A percentile compares a stretch with the other conserved stretches of the same genome.
Conservation (phyloP, 1,140 invertebrate genomes). For the Anastatus disparis region DNA sequence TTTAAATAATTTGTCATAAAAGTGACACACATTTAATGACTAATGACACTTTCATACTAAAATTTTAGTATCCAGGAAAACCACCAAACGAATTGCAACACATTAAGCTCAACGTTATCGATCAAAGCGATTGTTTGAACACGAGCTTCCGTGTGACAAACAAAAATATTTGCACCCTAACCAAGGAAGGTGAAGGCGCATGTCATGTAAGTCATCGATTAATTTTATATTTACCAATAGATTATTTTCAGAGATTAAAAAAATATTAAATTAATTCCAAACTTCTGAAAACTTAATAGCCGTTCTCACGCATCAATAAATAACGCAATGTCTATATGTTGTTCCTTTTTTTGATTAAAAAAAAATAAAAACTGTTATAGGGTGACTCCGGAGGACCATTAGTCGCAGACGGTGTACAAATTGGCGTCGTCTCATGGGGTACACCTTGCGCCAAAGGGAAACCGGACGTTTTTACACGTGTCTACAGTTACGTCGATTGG, state of each 20-base stretch:
- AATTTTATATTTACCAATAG: no score
- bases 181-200: constrained; percentile 70
- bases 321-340: constrained; percentile 43
- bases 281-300: no score
- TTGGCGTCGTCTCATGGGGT: constrained; percentile 74
- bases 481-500: constrained; percentile 64
- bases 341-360: constrained; percentile 46
- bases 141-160: constrained; percentile 58
- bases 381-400: constrained; percentile 74
- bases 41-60: no score
- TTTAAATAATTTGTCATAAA: no score
- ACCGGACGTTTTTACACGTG: constrained; percentile 71
- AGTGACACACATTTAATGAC: no score
- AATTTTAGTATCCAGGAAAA: constrained; percentile 67
- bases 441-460: constrained; percentile 69
- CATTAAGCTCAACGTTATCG: constrained; percentile 67
- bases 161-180: constrained; percentile 71
- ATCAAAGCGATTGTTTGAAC: constrained; percentile 65
- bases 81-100: constrained; percentile 69
- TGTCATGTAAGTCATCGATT: constrained; percentile 67
- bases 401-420: constrained; percentile 62
- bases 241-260: no score
- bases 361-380: constrained; percentile 54
- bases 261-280: no score
- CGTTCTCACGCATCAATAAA: no score